Conservation (phyloP, 2,113 vertebrate genomes). For the Aegotheles bennettii region DNA sequence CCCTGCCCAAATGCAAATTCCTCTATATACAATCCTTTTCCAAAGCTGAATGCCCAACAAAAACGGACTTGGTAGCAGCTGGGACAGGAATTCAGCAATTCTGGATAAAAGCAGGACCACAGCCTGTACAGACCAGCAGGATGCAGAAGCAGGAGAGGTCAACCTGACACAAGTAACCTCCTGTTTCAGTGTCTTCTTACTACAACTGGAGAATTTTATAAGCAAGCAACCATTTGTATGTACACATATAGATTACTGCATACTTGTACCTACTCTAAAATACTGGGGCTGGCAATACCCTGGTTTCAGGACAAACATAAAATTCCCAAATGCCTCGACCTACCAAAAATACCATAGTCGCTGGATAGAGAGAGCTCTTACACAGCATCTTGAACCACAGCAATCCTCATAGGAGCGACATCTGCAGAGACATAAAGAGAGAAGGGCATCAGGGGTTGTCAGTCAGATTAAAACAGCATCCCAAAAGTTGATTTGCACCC, state of each 20-base stretch:
- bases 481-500: not conserved
- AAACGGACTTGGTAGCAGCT: not conserved
- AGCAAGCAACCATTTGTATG: not conserved
- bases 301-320: not conserved
- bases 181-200: not conserved
- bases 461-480: not conserved
- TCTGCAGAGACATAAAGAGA: constrained; percentile 67
- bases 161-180: not conserved
- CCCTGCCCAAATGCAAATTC: not conserved
- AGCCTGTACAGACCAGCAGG: not conserved
- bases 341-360: constrained; percentile 99
- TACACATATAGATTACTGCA: not conserved
- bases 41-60: not conserved
- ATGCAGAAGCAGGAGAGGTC: not conserved
- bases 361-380: constrained; percentile 92
- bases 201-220: not conserved
- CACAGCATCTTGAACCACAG: constrained; percentile 94
- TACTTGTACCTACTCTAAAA: not conserved
- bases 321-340: constrained; percentile 22
- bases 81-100: not conserved
- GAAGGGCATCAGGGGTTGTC: not conserved
- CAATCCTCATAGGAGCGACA: constrained; percentile 97
- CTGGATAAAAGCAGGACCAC: not conserved
- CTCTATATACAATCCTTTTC: not conserved
- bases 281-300: not conserved